A percentile compares a stretch with the other conserved stretches of the same genome.
These are phyloP conservation scores for Ceratotherium simum DNA, from an alignment of 2,113 vertebrate species.

Conservation along the genomic window DNA sequence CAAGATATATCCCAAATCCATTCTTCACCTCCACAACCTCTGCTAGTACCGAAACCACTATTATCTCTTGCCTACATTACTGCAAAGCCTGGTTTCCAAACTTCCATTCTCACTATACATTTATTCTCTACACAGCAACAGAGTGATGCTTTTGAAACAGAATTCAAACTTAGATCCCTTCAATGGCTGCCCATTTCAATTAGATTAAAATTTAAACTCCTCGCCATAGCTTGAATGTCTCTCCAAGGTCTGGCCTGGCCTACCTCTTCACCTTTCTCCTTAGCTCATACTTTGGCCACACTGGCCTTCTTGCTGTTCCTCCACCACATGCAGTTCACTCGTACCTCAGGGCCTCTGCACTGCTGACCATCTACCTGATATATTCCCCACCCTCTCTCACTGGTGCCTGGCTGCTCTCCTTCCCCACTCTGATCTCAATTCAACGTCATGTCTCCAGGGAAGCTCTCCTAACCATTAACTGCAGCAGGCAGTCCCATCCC, in stretches of 20 bases:
- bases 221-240: background rate
- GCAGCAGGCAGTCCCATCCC: background rate
- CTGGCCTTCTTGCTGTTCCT: background rate
- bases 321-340: background rate
- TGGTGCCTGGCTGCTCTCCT: background rate
- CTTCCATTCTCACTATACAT: background rate
- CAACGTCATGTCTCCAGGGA: background rate
- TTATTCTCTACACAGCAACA: constrained; percentile 11
- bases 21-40: background rate
- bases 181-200: background rate
- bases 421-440: background rate
- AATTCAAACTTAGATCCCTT: background rate
- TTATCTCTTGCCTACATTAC: background rate
- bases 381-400: rapidly evolving
- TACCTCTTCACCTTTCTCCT: background rate
- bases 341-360: background rate
- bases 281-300: background rate
- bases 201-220: background rate
- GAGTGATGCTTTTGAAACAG: background rate
- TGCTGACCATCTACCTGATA: rapidly evolving
- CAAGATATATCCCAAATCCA: background rate
- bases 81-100: background rate
- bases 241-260: background rate
- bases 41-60: background rate
- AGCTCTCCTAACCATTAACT: background rate